A percentile compares a stretch with the other conserved stretches of the same genome.
phyloP scores from a whole-genome alignment of 1,140 invertebrate species.

The Platyscapa corneri region DNA sequence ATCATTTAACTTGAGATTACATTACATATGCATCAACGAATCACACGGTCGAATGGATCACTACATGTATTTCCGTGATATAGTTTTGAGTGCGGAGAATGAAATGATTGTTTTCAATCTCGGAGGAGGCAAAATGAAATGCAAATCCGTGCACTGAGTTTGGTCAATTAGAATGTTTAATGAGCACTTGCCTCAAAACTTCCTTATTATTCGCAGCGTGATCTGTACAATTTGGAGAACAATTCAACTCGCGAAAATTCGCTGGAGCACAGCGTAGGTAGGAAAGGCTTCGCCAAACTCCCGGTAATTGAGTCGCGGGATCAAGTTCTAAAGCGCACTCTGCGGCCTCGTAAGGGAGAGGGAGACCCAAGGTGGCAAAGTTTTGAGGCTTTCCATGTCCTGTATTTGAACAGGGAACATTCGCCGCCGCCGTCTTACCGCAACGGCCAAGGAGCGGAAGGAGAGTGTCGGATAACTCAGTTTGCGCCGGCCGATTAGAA shows the following conservation, averaged over 20 bases:
- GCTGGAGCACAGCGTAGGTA: constrained; percentile 5
- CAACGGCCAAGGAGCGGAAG: constrained; percentile 14
- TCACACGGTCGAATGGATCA: constrained; percentile 14
- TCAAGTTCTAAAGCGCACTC: constrained; percentile 41
- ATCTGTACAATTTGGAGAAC: constrained; percentile 47
- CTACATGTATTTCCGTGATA: neutral
- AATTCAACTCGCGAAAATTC: constrained; percentile 45
- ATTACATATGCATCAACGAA: constrained; percentile 48
- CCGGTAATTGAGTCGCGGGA: constrained; percentile 49
- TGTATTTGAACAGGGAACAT: constrained; percentile 28
- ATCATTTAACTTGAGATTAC: constrained; percentile 44
- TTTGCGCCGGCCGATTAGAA: constrained; percentile 16
- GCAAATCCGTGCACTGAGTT: constrained; percentile 39
- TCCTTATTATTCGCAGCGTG: constrained; percentile 43
- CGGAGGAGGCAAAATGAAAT: constrained; percentile 33
- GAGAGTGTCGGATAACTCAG: constrained; percentile 7
- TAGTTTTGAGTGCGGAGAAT: constrained; percentile 15
- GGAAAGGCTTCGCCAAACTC: constrained; percentile 29
- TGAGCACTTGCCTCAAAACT: constrained; percentile 46
- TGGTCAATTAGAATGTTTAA: constrained; percentile 52
- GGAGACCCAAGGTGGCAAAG: constrained; percentile 33
- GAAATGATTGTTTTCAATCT: constrained; percentile 48
- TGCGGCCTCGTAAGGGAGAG: constrained; percentile 8
- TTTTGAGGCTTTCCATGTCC: constrained; percentile 47
- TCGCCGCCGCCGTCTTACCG: constrained; percentile 23